phyloP scores from a whole-genome alignment of 2,113 vertebrate genomes.

The Thinocorus orbignyianus region DNA sequence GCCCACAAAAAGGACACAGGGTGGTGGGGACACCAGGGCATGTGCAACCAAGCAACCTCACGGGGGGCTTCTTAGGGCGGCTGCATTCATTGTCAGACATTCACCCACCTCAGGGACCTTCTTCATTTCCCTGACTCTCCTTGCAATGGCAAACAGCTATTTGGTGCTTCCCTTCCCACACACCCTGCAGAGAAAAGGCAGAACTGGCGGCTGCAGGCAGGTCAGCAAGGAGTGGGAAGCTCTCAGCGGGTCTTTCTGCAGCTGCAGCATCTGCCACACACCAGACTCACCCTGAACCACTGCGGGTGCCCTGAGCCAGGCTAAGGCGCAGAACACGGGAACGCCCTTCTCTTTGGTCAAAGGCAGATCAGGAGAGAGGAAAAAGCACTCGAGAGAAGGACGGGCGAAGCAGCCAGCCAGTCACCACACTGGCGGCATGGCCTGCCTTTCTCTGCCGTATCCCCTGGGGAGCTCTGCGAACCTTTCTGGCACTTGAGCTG shows the following conservation, averaged over 20 bases:
- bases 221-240: background rate
- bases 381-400: background rate
- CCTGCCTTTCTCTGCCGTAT: background rate
- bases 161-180: background rate
- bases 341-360: background rate
- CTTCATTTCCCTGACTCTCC: background rate
- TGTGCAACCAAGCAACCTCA: accelerated
- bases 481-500: background rate
- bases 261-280: background rate
- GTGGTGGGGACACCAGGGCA: background rate
- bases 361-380: background rate
- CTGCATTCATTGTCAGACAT: background rate
- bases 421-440: background rate
- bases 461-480: background rate
- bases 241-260: background rate
- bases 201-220: background rate
- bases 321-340: background rate
- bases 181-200: background rate
- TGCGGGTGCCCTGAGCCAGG: background rate
- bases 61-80: background rate
- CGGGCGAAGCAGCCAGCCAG: background rate
- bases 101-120: accelerated
- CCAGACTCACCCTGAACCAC: background rate
- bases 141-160: background rate
- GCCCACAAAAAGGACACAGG: background rate